Percentiles rank a stretch among this genome's conserved stretches.
Evolutionary conservation across 2,797 vertebrate genomes (phyloP).

Genomic region (Poeciliopsis infans): DNA sequence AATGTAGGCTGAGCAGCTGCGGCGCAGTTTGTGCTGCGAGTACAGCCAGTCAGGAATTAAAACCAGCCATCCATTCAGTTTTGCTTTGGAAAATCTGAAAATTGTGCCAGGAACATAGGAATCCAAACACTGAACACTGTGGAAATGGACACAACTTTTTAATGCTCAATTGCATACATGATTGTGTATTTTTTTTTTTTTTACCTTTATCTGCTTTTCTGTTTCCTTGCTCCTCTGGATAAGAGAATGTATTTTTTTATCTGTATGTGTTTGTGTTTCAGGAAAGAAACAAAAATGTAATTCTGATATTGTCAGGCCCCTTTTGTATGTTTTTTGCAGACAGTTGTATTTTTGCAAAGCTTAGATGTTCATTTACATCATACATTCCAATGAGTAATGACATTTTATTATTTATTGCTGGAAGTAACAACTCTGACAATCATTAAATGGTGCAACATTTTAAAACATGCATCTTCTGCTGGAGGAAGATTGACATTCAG

Average conservation of each 20-base stretch:
- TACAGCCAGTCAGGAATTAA: slow-evolving; percentile 39
- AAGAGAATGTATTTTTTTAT: slow-evolving; percentile 67
- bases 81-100: slow-evolving; percentile 41
- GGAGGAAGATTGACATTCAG: slow-evolving; percentile 22
- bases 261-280: slow-evolving; percentile 42
- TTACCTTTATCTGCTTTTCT: slow-evolving; percentile 27
- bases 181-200: slow-evolving; percentile 17
- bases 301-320: slow-evolving; percentile 32
- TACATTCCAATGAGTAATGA: slow-evolving; percentile 59
- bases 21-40: slow-evolving; percentile 43
- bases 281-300: slow-evolving; percentile 47
- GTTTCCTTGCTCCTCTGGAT: slow-evolving; percentile 32
- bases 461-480: background rate
- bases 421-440: slow-evolving; percentile 72
- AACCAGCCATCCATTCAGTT: slow-evolving; percentile 47
- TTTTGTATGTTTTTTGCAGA: slow-evolving; percentile 44
- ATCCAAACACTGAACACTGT: slow-evolving; percentile 52
- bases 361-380: slow-evolving; percentile 29
- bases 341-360: slow-evolving; percentile 28
- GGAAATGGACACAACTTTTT: slow-evolving; percentile 53
- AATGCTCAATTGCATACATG: slow-evolving; percentile 33
- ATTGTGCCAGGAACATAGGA: slow-evolving; percentile 32
- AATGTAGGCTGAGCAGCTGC: slow-evolving; percentile 82
- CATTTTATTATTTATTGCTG: slow-evolving; percentile 78
- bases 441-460: slow-evolving; percentile 37